Evolutionary conservation across 2,113 vertebrate genomes (phyloP).

Genomic region (Mustela nigripes): DNA sequence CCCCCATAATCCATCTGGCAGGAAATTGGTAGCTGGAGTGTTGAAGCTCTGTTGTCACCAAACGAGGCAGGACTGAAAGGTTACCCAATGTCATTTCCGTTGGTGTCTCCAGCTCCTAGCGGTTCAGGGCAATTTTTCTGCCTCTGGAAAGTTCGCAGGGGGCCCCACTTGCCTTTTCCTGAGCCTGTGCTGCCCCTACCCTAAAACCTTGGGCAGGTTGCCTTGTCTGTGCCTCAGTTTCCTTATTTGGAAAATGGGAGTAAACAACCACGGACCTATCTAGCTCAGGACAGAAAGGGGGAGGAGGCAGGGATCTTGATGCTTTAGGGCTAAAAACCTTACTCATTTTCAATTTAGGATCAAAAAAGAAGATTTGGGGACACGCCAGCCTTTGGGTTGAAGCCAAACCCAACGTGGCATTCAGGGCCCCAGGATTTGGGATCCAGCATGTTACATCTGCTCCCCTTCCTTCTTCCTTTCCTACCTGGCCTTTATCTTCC

Average conservation of each 20-base stretch:
- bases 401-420: neutral
- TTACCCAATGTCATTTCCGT: accelerated
- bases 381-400: neutral
- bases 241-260: neutral
- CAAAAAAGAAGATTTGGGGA: neutral
- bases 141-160: neutral
- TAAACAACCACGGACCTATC: neutral
- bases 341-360: neutral
- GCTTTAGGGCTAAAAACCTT: neutral
- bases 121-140: neutral
- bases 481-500: too few relatives aligned
- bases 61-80: neutral
- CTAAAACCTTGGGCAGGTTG: neutral
- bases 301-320: neutral
- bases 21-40: too few relatives aligned
- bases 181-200: neutral
- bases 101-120: neutral
- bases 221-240: neutral
- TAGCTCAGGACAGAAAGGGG: neutral
- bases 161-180: neutral
- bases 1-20: neutral
- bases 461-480: neutral
- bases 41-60: accelerated
- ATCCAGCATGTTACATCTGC: accelerated
- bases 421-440: neutral